phyloP scores from a whole-genome alignment of 2,113 vertebrate species.

The Empidonax traillii region DNA sequence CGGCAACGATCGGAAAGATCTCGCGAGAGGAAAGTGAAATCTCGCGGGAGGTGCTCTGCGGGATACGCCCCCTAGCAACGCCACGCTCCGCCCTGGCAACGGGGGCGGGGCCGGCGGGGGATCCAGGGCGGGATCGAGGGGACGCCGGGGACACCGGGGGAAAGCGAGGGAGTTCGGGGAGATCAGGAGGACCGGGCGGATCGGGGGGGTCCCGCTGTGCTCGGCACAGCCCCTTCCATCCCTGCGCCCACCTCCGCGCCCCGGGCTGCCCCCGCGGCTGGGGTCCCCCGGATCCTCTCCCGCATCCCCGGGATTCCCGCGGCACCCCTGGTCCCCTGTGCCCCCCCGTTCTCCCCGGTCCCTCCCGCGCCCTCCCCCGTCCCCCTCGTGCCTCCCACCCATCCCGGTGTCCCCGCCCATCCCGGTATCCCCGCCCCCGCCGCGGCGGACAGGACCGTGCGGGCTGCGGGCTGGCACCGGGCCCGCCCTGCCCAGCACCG shows the following conservation, averaged over 20 bases:
- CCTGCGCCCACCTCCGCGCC: background rate
- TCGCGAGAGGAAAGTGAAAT: background rate
- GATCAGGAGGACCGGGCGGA: too few species aligned
- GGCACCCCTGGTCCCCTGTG: too few species aligned
- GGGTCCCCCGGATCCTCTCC: background rate
- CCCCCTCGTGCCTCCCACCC: too few species aligned
- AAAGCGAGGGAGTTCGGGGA: background rate
- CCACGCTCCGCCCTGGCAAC: background rate
- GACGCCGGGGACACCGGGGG: too few species aligned
- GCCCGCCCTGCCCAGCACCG: too few species aligned
- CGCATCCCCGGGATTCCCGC: too few species aligned
- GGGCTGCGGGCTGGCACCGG: too few species aligned
- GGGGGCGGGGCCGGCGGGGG: background rate
- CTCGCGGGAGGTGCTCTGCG: fast-evolving
- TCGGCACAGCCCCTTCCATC: background rate
- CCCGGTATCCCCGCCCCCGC: too few species aligned
- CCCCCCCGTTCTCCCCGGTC: too few species aligned
- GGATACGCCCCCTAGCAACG: background rate
- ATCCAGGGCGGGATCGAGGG: background rate
- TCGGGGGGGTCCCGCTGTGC: background rate
- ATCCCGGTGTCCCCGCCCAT: too few species aligned
- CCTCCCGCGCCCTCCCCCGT: too few species aligned
- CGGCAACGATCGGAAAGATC: background rate
- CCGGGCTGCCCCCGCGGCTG: background rate
- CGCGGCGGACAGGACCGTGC: too few species aligned